Evolutionary conservation across 1,140 invertebrate species (phyloP).

Genomic region (Drosophila ogumai): DNA sequence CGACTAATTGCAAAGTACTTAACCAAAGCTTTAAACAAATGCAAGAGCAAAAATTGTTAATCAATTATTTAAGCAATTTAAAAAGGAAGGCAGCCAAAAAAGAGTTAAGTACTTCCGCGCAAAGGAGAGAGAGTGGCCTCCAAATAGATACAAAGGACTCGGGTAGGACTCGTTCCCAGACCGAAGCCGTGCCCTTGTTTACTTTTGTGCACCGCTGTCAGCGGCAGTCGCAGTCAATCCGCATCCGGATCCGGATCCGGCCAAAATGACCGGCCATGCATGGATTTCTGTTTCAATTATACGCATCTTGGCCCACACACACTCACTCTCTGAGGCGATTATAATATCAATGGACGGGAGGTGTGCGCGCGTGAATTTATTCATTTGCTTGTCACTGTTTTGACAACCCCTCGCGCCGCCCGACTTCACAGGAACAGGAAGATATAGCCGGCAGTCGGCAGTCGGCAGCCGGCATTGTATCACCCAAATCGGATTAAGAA

Average conservation of each 20-base stretch:
- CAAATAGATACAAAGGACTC: slow-evolving; percentile 72
- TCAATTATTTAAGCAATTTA: slow-evolving; percentile 78
- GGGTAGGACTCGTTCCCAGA: slow-evolving; percentile 29
- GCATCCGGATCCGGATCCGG: slow-evolving; percentile 11
- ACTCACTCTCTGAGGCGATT: slow-evolving; percentile 54
- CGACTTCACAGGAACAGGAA: slow-evolving; percentile 24
- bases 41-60: slow-evolving; percentile 75
- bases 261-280: slow-evolving; percentile 65
- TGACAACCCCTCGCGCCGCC: slow-evolving; percentile 62
- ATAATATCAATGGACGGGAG: slow-evolving; percentile 76
- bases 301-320: slow-evolving; percentile 56
- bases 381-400: slow-evolving; percentile 78
- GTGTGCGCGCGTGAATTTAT: slow-evolving; percentile 77
- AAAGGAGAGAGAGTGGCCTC: slow-evolving; percentile 6
- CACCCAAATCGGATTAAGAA: slow-evolving; percentile 84
- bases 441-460: slow-evolving; percentile 21
- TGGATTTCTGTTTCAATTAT: slow-evolving; percentile 82
- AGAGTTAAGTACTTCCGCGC: slow-evolving; percentile 1
- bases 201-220: slow-evolving; percentile 47
- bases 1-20: slow-evolving; percentile 84
- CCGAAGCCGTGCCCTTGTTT: slow-evolving; percentile 12
- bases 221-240: slow-evolving; percentile 63
- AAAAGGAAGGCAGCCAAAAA: slow-evolving; percentile 22
- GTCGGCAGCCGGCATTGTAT: slow-evolving; percentile 61
- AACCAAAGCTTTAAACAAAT: slow-evolving; percentile 83